Base-by-base conservation (phyloP, 1,140 invertebrate genomes). In the Hirudo medicinalis region DNA sequence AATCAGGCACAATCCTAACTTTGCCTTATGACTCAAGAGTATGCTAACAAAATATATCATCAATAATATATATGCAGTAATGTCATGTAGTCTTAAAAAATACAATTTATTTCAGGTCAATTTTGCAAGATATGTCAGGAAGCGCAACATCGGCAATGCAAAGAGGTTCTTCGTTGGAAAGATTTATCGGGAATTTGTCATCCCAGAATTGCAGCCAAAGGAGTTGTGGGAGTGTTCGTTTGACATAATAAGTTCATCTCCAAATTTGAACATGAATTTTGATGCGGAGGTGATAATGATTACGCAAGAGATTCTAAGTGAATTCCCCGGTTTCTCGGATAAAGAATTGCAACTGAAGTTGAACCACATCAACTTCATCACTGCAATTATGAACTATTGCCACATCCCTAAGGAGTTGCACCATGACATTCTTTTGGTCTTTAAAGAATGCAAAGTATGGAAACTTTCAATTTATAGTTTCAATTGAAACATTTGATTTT, bases 181-280 rank as follows among this genome's bases (percentile, higher is more conserved):
- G 74, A 91, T 96, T 3, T 96, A 88, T 77, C 85, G 91, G 73
- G 90, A 93, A 80, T 88, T 88, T 76, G 89, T 89, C 76, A 87
- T 90, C 4, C 86, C 86, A 76, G 90, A 90, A 13, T 89, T 90
- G 76, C 91, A 94, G 84, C 93, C 93, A 0, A 86, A 87, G 75
- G 91, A 95, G 82, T 84, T 91, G 9, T 89, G 89, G 72, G 92
- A 95, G 81, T 94, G 91, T 82, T 90, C 90, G 4, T 96, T 96
- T 82, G 94, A 97, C 80, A 92, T 96, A 74, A 88, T 96, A 17
- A 89, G 22, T 25, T 63, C 88, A 25, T 86, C 90, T 3, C 43
- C 73, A 15, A 27, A 53, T 22, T 60, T 55, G 11, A 87, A 87
- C 74, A 81, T 89, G 13, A 85, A 93, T 78, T 85, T 89, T 20